Base-by-base conservation (phyloP, 2,113 vertebrate genomes). In the Osmerus mordax region DNA sequence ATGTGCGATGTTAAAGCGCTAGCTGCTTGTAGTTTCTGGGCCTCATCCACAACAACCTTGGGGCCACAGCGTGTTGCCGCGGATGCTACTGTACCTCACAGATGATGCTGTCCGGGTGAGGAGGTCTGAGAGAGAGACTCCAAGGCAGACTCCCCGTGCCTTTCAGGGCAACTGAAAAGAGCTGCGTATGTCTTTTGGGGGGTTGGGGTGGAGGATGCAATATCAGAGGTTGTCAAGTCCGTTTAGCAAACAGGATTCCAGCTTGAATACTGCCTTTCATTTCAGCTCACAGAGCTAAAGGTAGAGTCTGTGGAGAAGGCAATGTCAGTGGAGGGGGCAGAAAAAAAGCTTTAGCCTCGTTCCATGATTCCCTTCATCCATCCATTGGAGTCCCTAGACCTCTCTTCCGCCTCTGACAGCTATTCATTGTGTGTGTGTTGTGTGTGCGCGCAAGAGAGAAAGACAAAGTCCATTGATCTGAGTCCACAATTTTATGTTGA, bases 161-260 rank as follows among this genome's bases (percentile, higher is more conserved):
- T 76, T 86, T 54, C 63, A 36, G 76, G 73, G 70, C 68, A n/a
- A 41, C 63, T 74, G 61, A 54, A 66, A 9, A 62, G 28, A 62
- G 60, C 60, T 62, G 21, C 14, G 51, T 55, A 72, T 65, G 75
- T 75, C 65, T 84, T 76, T 81, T 19, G 4, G 55, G 60, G 55
- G 60, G 65, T 58, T 76, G 69, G 56, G 70, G 69, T 71, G 65
- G 71, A 82, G 70, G 86, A 83, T 72, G 72, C 29, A 69, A 81
- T 85, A 90, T 86, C 78, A 70, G 79, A 82, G 72, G 81, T 76
- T 86, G 83, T 90, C 80, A 81, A 81, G 82, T 87, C 83, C 72
- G 67, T 87, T 90, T 87, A 80, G 70, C 75, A 65, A 83, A 71
- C 66, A 56, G 69, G 83, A 88, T 85, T 87, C 77, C 79, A 81